Evolutionary conservation across 2,888 invertebrate genomes (phyloP), one percentile per base, ranked within the genome.

Genomic region (Augiades crinisus): DNA sequence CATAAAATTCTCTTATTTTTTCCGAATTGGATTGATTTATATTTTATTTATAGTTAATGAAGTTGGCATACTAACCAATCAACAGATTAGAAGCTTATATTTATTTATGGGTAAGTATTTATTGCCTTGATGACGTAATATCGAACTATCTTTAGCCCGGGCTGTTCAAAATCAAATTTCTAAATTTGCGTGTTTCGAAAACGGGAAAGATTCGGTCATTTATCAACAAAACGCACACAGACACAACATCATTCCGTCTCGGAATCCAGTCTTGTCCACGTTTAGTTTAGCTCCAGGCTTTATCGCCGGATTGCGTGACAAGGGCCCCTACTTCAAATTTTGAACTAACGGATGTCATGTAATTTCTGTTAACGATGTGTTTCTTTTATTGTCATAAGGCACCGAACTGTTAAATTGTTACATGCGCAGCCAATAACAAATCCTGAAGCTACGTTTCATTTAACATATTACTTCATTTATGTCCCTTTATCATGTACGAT

Each of bases 281-380:
- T 24, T 52, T 36, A 47, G 46, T 53, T 53, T 40, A 47, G 40
- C 40, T 62, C 55, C 66, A 73, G 68, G 70, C 71, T 82, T 83
- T 83, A 86, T 87, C 71, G 78, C 61, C 53, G 62, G 61, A 79
- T 88, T 74, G 88, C 88, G 88, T 88, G 88, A 78, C 80, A 72
- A 66, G 55, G 61, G 63, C 57, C 74, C 67, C 68, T 88, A 70
- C 65, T 77, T 88, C 82, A 85, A 71, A 61, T 71, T 70, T 68
- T 61, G 70, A 72, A 74, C 70, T 80, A 83, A 82, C 80, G 73
- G 72, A 78, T 69, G 75, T 84, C 83, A 73, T 85, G 87, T 86
- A 81, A 86, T 85, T 83, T 81, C 77, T 70, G 78, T 73, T 85
- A 86, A 85, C 82, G 75, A 83, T 67, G 78, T 87, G 83, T 84